Evolutionary conservation across 2,888 invertebrate genomes (phyloP).

Genomic region (Osedax fenrisi): DNA sequence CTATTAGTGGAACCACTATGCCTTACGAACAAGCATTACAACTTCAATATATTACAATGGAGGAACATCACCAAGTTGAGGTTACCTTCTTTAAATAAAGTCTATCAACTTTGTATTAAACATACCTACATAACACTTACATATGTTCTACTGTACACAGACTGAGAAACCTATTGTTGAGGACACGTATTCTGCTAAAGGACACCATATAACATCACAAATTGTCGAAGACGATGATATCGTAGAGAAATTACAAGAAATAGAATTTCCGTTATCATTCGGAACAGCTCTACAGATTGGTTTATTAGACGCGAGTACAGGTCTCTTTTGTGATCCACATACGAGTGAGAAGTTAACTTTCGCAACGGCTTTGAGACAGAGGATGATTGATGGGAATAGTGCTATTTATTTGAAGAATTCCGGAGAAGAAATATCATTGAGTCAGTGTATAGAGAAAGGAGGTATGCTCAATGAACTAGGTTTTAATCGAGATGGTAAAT

Average conservation of each 20-base stretch:
- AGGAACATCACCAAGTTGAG: background rate
- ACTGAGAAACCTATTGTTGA: too few species aligned
- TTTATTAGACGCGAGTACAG: conserved; percentile 20
- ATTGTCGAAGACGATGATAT: too few species aligned
- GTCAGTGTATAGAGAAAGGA: too few species aligned
- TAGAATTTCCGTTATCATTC: background rate
- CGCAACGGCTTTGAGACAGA: conserved; percentile 61
- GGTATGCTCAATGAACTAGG: background rate
- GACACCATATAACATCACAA: too few species aligned
- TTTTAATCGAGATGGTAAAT: background rate
- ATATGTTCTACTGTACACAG: too few species aligned
- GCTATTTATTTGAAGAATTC: background rate
- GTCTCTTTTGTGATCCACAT: conserved; percentile 65
- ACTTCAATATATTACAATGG: background rate
- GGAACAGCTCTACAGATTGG: background rate
- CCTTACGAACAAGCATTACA: background rate
- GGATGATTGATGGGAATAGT: conserved; percentile 43
- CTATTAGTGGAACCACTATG: conserved; percentile 25
- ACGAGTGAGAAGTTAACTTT: conserved; percentile 70
- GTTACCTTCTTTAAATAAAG: too few species aligned
- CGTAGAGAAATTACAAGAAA: conserved; percentile 9
- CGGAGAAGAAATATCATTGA: conserved; percentile 34
- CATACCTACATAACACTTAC: too few species aligned
- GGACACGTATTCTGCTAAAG: too few species aligned
- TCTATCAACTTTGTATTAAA: too few species aligned